Evolutionary conservation across 2,113 vertebrate species (phyloP), one percentile per base, ranked within the genome.

Genomic region (Aspiorhynchus laticeps): DNA sequence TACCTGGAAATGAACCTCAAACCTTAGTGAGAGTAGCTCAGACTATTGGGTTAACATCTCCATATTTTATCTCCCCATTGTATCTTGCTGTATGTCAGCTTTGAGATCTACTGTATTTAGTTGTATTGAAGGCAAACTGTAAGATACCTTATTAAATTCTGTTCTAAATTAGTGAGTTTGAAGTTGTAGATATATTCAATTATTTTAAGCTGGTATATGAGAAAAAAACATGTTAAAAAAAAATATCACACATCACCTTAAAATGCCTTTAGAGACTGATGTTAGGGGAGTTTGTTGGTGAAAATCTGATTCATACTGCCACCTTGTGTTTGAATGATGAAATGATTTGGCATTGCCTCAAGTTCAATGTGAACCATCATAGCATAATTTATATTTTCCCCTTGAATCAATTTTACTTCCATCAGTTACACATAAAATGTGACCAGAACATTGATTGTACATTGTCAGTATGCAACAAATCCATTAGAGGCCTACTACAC

Each of bases 301-400:
- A 65, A 81, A 36, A 81, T 31, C 33, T 80, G 63, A 15, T 24
- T 5, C 15, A 88, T 87, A 73, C 86, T 87, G 87, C 90, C 87
- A 80, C 63, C 90, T 88, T 81, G 84, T 90, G 90, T 86, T 85
- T 4, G 2, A 79, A 71, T 77, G 43, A 33, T 41, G 26, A 26
- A 87, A 15, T 53, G 2, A 26, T 28, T 12, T 81, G 24, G 67
- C 43, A 71, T 17, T 41, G 33, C 48, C 67, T 86, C 46, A 71
- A 79, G 31, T 43, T 53, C 75, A 36, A 1, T 41, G 5, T n/a
- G n/a, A 80, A 26, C 7, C 28, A 61, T 65, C 15, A 65, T 41
- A 46, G 36, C 59, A 43, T 41, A 65, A 65, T 81, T 43, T 46
- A 81, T 76, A 65, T 28, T 81, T 43, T 61, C 5, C 56, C 14